Conservation (phyloP, 1,140 invertebrate species). For the Caenorhabditis latens region DNA sequence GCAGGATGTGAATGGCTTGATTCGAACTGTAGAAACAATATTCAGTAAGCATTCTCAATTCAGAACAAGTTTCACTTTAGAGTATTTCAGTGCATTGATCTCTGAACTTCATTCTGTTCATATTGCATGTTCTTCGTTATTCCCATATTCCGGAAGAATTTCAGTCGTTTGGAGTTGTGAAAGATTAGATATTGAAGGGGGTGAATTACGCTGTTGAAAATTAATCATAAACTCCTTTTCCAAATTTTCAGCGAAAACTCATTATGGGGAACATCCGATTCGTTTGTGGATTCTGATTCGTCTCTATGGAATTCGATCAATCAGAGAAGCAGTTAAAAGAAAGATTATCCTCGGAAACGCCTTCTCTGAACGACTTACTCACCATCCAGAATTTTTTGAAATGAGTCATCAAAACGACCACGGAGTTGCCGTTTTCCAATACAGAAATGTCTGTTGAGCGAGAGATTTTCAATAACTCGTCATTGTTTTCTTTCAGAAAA, state of each 20-base stretch:
- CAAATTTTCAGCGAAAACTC: background rate
- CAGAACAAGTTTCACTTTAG: background rate
- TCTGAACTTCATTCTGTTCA: conserved; percentile 33
- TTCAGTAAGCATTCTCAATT: conserved; percentile 4
- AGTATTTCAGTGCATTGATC: conserved; percentile 16
- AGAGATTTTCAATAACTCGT: background rate
- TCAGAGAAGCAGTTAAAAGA: conserved; percentile 28
- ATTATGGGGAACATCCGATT: conserved; percentile 39
- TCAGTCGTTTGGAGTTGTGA: conserved; percentile 37
- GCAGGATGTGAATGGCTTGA: conserved; percentile 43
- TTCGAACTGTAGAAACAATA: background rate
- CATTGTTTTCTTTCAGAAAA: background rate
- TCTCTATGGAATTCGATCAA: conserved; percentile 37
- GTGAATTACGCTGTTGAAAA: background rate
- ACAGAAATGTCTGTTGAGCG: background rate
- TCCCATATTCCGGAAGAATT: conserved; percentile 40
- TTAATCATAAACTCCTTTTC: background rate
- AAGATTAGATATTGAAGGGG: background rate
- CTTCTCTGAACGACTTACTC: background rate
- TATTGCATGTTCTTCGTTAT: conserved; percentile 21
- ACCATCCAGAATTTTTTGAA: conserved; percentile 28
- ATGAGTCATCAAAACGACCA: conserved; percentile 20
- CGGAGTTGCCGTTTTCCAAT: conserved; percentile 18
- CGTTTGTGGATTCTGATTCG: conserved; percentile 46
- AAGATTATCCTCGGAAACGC: conserved; percentile 42